A percentile compares a stretch with the other conserved stretches of the same genome.
These are phyloP conservation scores for Natator depressus DNA, from an alignment of 2,113 vertebrate genomes.

Conservation along the genomic window DNA sequence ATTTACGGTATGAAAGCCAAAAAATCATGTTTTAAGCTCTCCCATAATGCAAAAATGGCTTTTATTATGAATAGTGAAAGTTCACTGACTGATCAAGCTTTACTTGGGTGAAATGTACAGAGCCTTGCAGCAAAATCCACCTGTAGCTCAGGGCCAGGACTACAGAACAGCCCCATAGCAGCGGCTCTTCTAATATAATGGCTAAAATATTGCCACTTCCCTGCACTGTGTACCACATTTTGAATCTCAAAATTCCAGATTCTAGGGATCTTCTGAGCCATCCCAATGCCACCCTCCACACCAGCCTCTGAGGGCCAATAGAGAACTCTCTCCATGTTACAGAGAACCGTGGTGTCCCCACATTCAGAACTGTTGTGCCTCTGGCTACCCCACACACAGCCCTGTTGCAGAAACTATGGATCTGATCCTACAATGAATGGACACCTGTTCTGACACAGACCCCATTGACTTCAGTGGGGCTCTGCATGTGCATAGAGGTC, in stretches of 20 bases:
- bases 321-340: no score
- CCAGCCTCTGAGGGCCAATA: no score
- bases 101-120: background rate
- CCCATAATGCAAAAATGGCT: background rate
- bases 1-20: background rate
- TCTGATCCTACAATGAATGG: background rate
- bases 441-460: background rate
- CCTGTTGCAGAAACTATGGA: no score
- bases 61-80: background rate
- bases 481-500: background rate
- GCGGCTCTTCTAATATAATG: background rate
- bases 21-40: background rate
- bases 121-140: background rate
- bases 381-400: no score
- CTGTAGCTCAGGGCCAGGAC: background rate
- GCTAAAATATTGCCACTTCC: background rate
- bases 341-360: no score
- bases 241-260: no score
- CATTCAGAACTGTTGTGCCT: no score
- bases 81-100: background rate
- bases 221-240: background rate
- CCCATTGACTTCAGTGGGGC: fast-evolving
- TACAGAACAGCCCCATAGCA: background rate
- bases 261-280: no score
- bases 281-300: no score